These are phyloP conservation scores for Megaceryle maxima DNA, from an alignment of 2,113 vertebrate genomes.

Conservation along the genomic window DNA sequence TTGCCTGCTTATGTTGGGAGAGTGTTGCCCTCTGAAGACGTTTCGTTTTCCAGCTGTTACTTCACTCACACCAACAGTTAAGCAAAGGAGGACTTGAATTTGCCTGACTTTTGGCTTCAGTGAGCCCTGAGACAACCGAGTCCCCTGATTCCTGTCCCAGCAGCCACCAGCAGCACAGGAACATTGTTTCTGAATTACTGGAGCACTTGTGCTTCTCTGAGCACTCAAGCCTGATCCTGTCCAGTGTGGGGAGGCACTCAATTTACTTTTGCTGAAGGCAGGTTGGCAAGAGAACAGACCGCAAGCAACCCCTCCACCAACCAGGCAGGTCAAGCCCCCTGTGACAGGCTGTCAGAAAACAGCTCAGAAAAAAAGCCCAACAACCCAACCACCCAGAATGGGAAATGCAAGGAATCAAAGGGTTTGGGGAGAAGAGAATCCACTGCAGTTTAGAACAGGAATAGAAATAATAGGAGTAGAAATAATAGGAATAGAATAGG, in stretches of 20 bases:
- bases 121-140: not conserved
- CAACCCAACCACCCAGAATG: not conserved
- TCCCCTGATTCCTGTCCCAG: not conserved
- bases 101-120: not conserved
- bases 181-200: not conserved
- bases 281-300: not conserved
- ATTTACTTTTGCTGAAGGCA: not conserved
- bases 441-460: not conserved
- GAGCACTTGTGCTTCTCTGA: not conserved
- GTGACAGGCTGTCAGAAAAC: not conserved
- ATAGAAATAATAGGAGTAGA: too few species aligned
- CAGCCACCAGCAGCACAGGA: not conserved
- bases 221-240: not conserved
- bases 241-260: fast-evolving
- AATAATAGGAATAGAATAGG: too few species aligned
- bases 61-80: not conserved
- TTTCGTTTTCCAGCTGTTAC: not conserved
- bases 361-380: not conserved
- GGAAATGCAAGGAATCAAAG: not conserved
- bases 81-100: not conserved
- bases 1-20: not conserved
- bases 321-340: not conserved
- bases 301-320: not conserved
- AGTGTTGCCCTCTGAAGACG: not conserved
- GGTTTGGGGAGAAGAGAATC: not conserved